phyloP scores from a whole-genome alignment of 2,797 vertebrate genomes.

The Dendrocincla fuliginosa region DNA sequence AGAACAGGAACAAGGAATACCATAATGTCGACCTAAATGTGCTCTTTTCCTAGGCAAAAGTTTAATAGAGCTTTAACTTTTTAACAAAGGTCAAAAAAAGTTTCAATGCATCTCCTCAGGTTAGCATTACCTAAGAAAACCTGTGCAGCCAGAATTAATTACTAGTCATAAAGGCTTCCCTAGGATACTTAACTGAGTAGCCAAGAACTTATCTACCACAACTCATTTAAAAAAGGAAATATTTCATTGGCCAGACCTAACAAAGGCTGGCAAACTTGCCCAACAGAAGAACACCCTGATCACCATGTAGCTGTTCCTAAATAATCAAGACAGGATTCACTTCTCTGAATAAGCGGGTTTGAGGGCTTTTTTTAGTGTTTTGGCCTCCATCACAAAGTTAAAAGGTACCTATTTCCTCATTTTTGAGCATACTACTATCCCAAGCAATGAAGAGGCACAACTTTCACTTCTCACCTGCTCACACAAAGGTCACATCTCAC shows the following conservation, averaged over 20 bases:
- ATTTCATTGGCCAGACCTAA: background rate
- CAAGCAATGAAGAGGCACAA: background rate
- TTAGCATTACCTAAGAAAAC: background rate
- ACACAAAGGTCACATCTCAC: background rate
- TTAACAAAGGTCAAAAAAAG: slow-evolving; percentile 12
- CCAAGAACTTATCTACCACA: background rate
- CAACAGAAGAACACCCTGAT: background rate
- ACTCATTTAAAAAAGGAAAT: background rate
- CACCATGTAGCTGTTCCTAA: background rate
- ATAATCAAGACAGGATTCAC: background rate
- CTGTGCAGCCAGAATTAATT: background rate
- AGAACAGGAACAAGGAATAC: background rate
- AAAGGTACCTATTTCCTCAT: background rate
- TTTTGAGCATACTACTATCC: background rate
- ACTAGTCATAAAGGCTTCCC: background rate
- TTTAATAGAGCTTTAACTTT: slow-evolving; percentile 11
- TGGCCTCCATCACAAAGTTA: background rate
- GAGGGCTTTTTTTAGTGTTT: background rate
- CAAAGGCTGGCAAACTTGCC: background rate
- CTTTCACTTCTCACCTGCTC: slow-evolving; percentile 47
- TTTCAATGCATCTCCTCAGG: background rate
- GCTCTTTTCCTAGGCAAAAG: background rate
- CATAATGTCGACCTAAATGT: background rate
- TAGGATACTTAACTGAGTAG: background rate
- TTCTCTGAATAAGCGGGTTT: background rate